Evolutionary conservation across 2,888 invertebrate genomes (phyloP), one percentile per base, ranked within the genome.

Genomic region (Brachyptera risi): DNA sequence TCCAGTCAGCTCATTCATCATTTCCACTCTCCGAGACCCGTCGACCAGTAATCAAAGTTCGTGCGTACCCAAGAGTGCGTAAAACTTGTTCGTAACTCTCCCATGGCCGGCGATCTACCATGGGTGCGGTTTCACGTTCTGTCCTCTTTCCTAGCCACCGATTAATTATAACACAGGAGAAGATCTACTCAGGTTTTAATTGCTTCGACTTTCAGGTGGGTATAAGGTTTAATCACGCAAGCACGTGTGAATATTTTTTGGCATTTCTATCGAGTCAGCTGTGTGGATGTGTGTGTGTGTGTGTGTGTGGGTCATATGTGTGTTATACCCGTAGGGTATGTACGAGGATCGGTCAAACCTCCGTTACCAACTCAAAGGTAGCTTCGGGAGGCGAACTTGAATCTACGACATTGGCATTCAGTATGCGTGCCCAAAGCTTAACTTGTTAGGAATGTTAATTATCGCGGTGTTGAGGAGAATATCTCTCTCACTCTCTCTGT

Each of bases 401-500:
- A 21, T 5, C 17, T 19, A 19, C 42, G 42, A 19, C 42, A 42
- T 42, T 15, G 42, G 42, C 42, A 42, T 15, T 42, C 27, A n/a
- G 15, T 26, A 19, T 31, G 31, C 31, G 50, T 31, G 50, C 31
- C 26, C 50, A n/a, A n/a, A 24, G 50, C 31, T 51, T 27, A 2
- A 15, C 50, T 15, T 51, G 27, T 24, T 17, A 51, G 27, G 50
- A 51, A 51, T 51, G 50, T 51, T 51, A 51, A 51, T 51, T 23
- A 51, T 27, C 50, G 17, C 50, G 17, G 40, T 9, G n/a, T 13
- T 3, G 40, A 40, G 40, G 5, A 11, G 40, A 13, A n/a, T n/a
- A n/a, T n/a, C n/a, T n/a, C n/a, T n/a, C n/a, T n/a, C n/a, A n/a
- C n/a, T n/a, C n/a, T n/a, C n/a, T n/a, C n/a, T n/a, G n/a, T n/a